Percentiles rank a stretch among this genome's conserved stretches.
These are phyloP conservation scores for Lagopus leucura DNA, from an alignment of 2,113 vertebrate genomes.

Conservation along the genomic window DNA sequence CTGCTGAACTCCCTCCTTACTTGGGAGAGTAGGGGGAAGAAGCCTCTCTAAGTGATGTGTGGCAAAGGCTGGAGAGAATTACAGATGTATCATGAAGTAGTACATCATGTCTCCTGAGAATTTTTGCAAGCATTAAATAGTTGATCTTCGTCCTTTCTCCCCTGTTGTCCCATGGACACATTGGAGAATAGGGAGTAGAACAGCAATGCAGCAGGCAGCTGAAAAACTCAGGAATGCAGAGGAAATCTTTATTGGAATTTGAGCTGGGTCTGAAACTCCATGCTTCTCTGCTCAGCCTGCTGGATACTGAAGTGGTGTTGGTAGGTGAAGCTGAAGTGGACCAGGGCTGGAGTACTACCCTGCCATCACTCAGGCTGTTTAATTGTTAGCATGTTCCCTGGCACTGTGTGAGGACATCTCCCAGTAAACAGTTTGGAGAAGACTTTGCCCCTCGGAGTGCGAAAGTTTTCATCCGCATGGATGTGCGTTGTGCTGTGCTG, in stretches of 20 bases:
- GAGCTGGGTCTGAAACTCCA: not conserved
- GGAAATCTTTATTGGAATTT: not conserved
- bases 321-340: not conserved
- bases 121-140: not conserved
- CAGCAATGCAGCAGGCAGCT: not conserved
- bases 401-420: not conserved
- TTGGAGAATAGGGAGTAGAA: not conserved
- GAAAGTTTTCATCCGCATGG: not conserved
- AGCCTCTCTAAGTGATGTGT: not conserved
- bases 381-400: not conserved
- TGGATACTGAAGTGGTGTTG: not conserved
- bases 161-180: rapidly evolving
- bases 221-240: rapidly evolving
- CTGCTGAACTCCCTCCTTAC: not conserved
- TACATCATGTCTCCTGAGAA: not conserved
- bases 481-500: not conserved
- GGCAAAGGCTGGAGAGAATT: not conserved
- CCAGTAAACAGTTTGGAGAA: not conserved
- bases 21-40: not conserved
- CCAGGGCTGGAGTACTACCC: not conserved
- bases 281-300: not conserved
- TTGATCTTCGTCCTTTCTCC: not conserved
- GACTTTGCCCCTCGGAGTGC: not conserved
- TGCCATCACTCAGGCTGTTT: not conserved
- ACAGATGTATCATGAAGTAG: rapidly evolving